These are phyloP conservation scores for Brenthis hecate DNA, from an alignment of 2,888 invertebrate genomes.

Conservation along the genomic window DNA sequence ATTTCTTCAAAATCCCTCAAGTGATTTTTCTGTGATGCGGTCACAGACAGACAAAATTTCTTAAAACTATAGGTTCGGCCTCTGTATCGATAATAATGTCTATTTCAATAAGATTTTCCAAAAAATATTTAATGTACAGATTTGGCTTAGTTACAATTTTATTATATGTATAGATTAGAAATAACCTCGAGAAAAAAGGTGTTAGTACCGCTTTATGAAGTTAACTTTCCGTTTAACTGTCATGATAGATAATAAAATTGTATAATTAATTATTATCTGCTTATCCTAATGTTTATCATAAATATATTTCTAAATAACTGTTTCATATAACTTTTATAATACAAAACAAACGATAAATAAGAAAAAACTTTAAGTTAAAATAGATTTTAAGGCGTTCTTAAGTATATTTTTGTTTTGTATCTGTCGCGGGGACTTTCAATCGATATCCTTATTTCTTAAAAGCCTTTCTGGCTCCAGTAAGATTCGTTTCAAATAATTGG, in stretches of 20 bases:
- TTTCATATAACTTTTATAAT: no score
- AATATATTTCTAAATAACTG: no score
- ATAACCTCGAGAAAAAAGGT: conserved; percentile 38
- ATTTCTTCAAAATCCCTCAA: no score
- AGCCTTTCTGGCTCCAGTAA: conserved; percentile 60
- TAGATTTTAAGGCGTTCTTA: neutral
- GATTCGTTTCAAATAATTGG: conserved; percentile 44
- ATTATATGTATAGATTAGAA: conserved; percentile 54
- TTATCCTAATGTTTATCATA: no score
- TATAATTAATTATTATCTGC: no score
- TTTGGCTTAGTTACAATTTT: no score
- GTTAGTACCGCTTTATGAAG: neutral
- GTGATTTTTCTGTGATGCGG: no score
- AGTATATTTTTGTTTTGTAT: conserved; percentile 28
- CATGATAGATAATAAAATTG: neutral
- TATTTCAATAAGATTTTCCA: no score
- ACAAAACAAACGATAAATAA: conserved; percentile 13
- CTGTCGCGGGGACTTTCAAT: conserved; percentile 50
- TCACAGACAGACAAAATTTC: no score
- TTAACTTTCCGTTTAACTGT: neutral
- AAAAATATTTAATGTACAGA: no score
- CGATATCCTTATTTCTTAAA: conserved; percentile 49
- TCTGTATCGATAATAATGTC: no score
- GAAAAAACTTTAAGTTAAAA: neutral
- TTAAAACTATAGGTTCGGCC: no score